Percentiles rank a stretch among this genome's conserved stretches.
phyloP scores from a whole-genome alignment of 2,113 vertebrate genomes.

The Pelobates fuscus region DNA sequence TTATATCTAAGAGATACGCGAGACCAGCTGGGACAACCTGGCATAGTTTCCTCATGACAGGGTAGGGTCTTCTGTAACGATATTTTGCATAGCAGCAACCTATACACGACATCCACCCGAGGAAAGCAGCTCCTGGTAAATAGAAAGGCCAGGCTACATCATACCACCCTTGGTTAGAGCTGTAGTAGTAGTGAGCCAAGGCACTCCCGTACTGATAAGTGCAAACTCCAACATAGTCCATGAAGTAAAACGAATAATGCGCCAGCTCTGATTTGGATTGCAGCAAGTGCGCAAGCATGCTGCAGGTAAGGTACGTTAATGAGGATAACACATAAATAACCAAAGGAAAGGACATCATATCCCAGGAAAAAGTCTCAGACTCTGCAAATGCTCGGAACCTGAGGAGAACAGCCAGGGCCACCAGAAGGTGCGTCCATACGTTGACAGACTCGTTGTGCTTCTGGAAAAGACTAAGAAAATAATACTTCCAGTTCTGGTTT shows the following conservation, averaged over 20 bases:
- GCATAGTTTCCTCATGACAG: conserved; percentile 82
- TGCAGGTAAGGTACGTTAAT: conserved; percentile 81
- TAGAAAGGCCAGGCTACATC: conserved; percentile 77
- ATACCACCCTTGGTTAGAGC: conserved; percentile 80
- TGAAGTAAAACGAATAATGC: conserved; percentile 89
- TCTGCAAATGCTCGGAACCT: conserved; percentile 77
- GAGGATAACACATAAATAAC: conserved; percentile 78
- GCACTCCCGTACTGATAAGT: conserved; percentile 89
- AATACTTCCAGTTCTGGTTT: conserved; percentile 83
- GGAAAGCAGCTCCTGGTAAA: conserved; percentile 79
- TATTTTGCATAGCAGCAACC: conserved; percentile 89
- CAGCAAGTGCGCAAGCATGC: conserved; percentile 86
- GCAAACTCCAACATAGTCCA: conserved; percentile 89
- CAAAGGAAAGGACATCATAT: conserved; percentile 72
- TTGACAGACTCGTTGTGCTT: conserved; percentile 91
- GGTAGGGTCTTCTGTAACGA: conserved; percentile 84
- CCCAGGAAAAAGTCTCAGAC: conserved; percentile 61
- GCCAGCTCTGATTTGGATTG: conserved; percentile 86
- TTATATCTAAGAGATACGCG: conserved; percentile 85
- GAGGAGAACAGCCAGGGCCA: conserved; percentile 72
- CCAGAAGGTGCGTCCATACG: conserved; percentile 89
- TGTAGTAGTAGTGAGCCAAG: conserved; percentile 87
- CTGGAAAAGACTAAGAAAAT: conserved; percentile 89
- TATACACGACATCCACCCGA: conserved; percentile 84
- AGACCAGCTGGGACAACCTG: conserved; percentile 84